Percentiles rank a stretch among this genome's conserved stretches.
Conservation (phyloP, 2,113 vertebrate species). For the Pagrus major region DNA sequence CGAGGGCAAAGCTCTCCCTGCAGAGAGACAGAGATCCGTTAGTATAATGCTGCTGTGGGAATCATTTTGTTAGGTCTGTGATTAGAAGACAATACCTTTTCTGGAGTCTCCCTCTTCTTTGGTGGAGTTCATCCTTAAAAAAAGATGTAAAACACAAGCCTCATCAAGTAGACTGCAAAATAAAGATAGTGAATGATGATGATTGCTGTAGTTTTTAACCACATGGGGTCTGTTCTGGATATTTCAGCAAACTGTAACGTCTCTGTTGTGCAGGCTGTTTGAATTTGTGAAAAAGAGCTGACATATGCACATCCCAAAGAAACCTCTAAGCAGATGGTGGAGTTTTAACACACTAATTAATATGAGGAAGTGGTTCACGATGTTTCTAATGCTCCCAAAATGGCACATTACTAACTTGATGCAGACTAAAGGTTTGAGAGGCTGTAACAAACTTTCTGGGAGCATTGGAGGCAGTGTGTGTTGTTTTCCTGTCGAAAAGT, state of each 20-base stretch:
- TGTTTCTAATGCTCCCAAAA: conserved; percentile 14
- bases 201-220: not conserved
- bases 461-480: conserved; percentile 10
- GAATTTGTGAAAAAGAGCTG: not conserved
- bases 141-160: conserved; percentile 3
- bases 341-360: not conserved
- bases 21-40: not conserved
- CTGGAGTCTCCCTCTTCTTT: conserved; percentile 86
- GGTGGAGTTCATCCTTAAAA: conserved; percentile 84
- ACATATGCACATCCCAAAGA: not conserved
- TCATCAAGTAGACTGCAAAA: not conserved
- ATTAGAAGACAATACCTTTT: conserved; percentile 83
- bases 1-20: conserved; percentile 95
- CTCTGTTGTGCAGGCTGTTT: not conserved
- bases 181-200: not conserved
- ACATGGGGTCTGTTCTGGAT: not conserved
- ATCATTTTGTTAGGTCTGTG: not conserved
- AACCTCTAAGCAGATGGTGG: not conserved
- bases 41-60: not conserved
- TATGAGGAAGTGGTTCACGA: not conserved
- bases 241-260: not conserved
- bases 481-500: conserved; percentile 13
- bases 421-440: not conserved
- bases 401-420: not conserved
- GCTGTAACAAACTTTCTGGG: not conserved